phyloP scores from a whole-genome alignment of 2,888 invertebrate species.

The Agonopterix arenella region DNA sequence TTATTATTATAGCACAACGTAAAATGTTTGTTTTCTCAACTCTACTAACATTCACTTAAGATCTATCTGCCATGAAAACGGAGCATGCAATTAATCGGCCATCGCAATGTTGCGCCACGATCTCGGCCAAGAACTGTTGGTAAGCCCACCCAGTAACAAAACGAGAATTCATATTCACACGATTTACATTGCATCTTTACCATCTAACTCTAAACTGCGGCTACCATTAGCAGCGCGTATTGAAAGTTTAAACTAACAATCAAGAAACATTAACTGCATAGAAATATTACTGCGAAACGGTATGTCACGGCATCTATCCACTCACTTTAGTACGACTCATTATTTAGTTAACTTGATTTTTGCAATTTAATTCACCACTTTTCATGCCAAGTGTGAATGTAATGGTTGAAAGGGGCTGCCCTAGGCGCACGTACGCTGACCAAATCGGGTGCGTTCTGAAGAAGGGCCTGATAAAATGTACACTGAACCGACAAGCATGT shows the following conservation, averaged over 20 bases:
- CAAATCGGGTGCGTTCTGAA: too few relatives aligned
- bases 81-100: conserved; percentile 54
- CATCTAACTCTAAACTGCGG: neutral
- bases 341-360: conserved; percentile 40
- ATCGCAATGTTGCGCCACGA: conserved; percentile 48
- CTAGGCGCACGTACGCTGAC: too few relatives aligned
- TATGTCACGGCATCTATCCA: conserved; percentile 50
- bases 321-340: conserved; percentile 31
- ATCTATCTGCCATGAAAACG: conserved; percentile 42
- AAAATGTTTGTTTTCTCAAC: conserved; percentile 28
- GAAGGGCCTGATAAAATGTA: too few relatives aligned
- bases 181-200: conserved; percentile 21
- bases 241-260: conserved; percentile 17
- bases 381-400: too few relatives aligned
- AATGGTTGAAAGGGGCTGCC: too few relatives aligned
- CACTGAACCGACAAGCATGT: too few relatives aligned
- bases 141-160: conserved; percentile 20
- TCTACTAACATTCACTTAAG: conserved; percentile 28
- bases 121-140: conserved; percentile 30
- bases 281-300: conserved; percentile 47
- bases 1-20: conserved; percentile 22
- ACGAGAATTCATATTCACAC: conserved; percentile 6
- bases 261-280: conserved; percentile 22
- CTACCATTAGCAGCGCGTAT: conserved; percentile 17
- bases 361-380: conserved; percentile 29